Percentiles rank a stretch among this genome's conserved stretches.
phyloP scores from a whole-genome alignment of 2,113 vertebrate species.

The Astur gentilis region DNA sequence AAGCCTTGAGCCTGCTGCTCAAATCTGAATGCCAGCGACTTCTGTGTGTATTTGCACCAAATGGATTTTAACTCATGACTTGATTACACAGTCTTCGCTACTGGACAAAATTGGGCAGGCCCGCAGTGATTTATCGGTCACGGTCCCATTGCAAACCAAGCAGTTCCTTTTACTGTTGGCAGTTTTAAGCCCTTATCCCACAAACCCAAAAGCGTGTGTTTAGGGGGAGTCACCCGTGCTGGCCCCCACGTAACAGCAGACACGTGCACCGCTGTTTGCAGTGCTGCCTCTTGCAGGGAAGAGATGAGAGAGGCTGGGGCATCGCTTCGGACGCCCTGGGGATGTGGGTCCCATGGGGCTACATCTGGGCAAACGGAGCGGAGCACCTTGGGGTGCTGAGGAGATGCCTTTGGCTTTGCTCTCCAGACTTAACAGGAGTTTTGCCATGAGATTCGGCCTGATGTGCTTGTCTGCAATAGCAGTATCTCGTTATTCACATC shows the following conservation, averaged over 20 bases:
- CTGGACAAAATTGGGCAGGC: not conserved
- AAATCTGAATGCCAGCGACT: not conserved
- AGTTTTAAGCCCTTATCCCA: not conserved
- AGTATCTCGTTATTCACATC: not conserved
- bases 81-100: not conserved
- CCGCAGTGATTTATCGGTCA: not conserved
- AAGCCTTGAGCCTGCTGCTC: not conserved
- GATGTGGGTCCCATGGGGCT: fast-evolving
- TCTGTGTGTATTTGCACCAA: not conserved
- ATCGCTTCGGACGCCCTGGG: not conserved
- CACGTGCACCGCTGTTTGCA: fast-evolving
- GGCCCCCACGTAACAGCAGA: not conserved
- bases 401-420: not conserved
- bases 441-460: fast-evolving
- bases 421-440: not conserved
- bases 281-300: not conserved
- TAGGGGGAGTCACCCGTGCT: not conserved
- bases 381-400: not conserved
- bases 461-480: not conserved
- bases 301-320: not conserved
- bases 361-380: fast-evolving
- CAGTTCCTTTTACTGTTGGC: not conserved
- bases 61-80: not conserved
- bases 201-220: fast-evolving
- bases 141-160: not conserved